Base-by-base conservation (phyloP, 2,888 invertebrate species). In the Operophtera brumata region DNA sequence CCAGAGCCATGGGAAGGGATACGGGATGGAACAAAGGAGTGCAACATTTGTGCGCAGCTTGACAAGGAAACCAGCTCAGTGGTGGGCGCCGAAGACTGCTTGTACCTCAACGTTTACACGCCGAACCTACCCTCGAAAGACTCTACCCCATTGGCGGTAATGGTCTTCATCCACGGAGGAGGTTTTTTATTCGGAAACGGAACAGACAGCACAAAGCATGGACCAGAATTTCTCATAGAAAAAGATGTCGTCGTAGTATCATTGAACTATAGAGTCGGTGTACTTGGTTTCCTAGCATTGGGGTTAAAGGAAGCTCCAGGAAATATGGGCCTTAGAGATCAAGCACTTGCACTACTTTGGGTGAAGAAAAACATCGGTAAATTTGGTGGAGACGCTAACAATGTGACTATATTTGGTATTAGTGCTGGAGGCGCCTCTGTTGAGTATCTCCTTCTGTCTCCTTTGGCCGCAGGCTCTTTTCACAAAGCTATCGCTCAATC, bases 101-200 rank as follows among this genome's bases (percentile, higher is more conserved):
- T 95, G 6, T 93, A 92, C 65, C 74, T 95, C 14, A 95, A 95
- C 73, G 92, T 95, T 0, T 94, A 93, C 69, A 92, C 93, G 12
- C 93, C 93, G 1, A 84, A 74, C 55, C 67, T 91, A 58, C 80
- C 82, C 0, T 44, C 68, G 7, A 54, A 61, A 14, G 62, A 58
- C 9, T 40, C 56, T 6, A 26, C 59, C 9, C 61, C 62, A 3
- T 58, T 81, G 6, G 87, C 91, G 1, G 90, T 91, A 0, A 90
- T 91, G 90, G 82, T 90, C 1, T 90, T 79, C 57, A 64, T 87
- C 7, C 91, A 91, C 57, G 90, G 90, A 13, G 91, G 91, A 4
- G 91, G 90, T 1, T 91, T 91, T 60, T 35, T 88, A 8, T 81
- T 79, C 57, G 91, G 90, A 2, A 70, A 76, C 54, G 90, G 90